phyloP scores from a whole-genome alignment of 2,888 invertebrate species.

The Leucophenga montana region DNA sequence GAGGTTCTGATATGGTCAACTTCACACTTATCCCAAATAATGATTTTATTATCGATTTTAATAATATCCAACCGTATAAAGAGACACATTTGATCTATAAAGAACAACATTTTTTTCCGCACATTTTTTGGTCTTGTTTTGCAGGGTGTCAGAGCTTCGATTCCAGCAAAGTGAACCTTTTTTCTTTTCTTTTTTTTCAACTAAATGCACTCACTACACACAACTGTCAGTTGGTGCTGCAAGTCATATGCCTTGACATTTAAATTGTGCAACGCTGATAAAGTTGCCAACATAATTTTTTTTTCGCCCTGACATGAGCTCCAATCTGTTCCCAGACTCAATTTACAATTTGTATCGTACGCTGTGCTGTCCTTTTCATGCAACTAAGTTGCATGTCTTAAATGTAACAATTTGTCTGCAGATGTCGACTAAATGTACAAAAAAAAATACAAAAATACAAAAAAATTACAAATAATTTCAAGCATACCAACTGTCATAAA shows the following conservation, averaged over 20 bases:
- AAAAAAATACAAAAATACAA: neutral
- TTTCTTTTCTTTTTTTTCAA: no score
- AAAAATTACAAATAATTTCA: neutral
- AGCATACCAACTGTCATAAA: conserved; percentile 20
- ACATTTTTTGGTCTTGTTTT: no score
- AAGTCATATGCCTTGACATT: conserved; percentile 64
- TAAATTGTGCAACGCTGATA: conserved; percentile 63
- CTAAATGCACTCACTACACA: neutral
- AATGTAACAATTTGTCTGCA: conserved; percentile 26
- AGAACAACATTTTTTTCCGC: no score
- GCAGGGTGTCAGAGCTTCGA: no score
- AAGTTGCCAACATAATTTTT: conserved; percentile 62
- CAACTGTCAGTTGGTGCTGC: conserved; percentile 28
- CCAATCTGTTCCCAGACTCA: conserved; percentile 4
- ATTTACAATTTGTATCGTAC: neutral
- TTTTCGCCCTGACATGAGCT: conserved; percentile 19
- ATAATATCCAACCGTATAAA: no score
- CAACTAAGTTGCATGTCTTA: conserved; percentile 23
- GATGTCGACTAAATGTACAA: conserved; percentile 9
- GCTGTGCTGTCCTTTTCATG: neutral
- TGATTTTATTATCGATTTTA: no score
- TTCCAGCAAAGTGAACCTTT: no score
- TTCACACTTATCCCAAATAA: no score
- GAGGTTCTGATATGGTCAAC: no score
- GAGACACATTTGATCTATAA: no score